phyloP scores from a whole-genome alignment of 1,140 invertebrate species.

The Pygmarrhopalites habei region DNA sequence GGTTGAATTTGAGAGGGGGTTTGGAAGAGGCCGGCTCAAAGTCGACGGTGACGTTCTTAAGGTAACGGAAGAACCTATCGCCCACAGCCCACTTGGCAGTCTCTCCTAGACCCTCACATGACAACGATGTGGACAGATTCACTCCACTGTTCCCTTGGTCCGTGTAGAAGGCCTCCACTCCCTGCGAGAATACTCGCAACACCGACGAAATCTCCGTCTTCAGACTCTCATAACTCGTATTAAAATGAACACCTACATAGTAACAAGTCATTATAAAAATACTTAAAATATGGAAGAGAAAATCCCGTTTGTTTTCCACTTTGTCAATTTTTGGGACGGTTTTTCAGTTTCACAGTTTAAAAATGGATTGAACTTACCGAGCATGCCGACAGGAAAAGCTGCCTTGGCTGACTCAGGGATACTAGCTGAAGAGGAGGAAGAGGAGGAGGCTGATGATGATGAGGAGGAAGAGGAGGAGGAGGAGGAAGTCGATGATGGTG shows the following conservation, averaged over 20 bases:
- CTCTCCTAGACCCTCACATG: conserved; percentile 63
- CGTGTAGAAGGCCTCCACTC: conserved; percentile 74
- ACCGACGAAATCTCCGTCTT: conserved; percentile 80
- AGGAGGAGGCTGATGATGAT: too few relatives aligned
- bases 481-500: conserved; percentile 48
- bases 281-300: too few relatives aligned
- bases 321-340: too few relatives aligned
- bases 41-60: conserved; percentile 59
- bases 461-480: conserved; percentile 41
- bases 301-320: too few relatives aligned
- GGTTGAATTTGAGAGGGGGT: conserved; percentile 47
- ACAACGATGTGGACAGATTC: conserved; percentile 69
- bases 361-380: conserved; percentile 76
- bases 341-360: too few relatives aligned
- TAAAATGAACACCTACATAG: conserved; percentile 81
- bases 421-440: too few relatives aligned
- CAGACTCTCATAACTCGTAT: conserved; percentile 69
- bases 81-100: conserved; percentile 64
- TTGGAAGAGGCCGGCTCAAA: conserved; percentile 16
- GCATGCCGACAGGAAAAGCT: conserved; percentile 84
- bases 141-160: conserved; percentile 56
- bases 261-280: too few relatives aligned
- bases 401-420: conserved; percentile 32
- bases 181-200: conserved; percentile 82
- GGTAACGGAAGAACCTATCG: conserved; percentile 63